Percentiles rank a stretch among this genome's conserved stretches.
Conservation (phyloP, 2,888 invertebrate species). For the Sinodicranocentrus sp. region DNA sequence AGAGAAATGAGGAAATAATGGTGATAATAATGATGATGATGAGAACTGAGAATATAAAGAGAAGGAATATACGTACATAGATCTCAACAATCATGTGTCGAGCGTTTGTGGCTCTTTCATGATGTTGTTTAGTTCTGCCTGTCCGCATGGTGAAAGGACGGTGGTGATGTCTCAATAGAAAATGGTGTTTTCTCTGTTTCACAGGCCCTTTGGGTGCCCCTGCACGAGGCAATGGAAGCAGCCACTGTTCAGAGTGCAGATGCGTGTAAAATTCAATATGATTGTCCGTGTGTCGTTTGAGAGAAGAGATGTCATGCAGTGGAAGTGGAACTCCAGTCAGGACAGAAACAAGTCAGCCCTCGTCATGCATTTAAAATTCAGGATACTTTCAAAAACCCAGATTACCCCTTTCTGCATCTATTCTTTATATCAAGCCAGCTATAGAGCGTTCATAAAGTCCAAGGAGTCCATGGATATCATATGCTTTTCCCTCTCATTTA, state of each 20-base stretch:
- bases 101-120: slow-evolving; percentile 1
- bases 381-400: slow-evolving; percentile 10
- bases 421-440: neutral
- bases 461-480: neutral
- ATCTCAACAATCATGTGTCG: slow-evolving; percentile 3
- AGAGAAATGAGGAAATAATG: slow-evolving; percentile 59
- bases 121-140: slow-evolving; percentile 61
- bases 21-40: slow-evolving; percentile 64
- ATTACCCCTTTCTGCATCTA: slow-evolving; percentile 46
- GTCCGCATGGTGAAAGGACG: slow-evolving; percentile 55
- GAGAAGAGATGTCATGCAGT: slow-evolving; percentile 18
- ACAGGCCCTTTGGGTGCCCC: slow-evolving; percentile 68
- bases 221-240: slow-evolving; percentile 53
- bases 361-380: neutral
- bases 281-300: slow-evolving; percentile 22
- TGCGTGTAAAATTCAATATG: slow-evolving; percentile 63
- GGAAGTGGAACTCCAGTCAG: neutral
- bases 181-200: slow-evolving; percentile 31
- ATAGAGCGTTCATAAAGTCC: no score
- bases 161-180: slow-evolving; percentile 64
- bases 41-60: slow-evolving; percentile 41
- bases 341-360: neutral
- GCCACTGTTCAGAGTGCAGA: slow-evolving; percentile 48
- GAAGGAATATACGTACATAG: slow-evolving; percentile 18
- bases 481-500: neutral